Base-by-base conservation (phyloP, 2,888 invertebrate genomes). In the Ochropleura plecta region DNA sequence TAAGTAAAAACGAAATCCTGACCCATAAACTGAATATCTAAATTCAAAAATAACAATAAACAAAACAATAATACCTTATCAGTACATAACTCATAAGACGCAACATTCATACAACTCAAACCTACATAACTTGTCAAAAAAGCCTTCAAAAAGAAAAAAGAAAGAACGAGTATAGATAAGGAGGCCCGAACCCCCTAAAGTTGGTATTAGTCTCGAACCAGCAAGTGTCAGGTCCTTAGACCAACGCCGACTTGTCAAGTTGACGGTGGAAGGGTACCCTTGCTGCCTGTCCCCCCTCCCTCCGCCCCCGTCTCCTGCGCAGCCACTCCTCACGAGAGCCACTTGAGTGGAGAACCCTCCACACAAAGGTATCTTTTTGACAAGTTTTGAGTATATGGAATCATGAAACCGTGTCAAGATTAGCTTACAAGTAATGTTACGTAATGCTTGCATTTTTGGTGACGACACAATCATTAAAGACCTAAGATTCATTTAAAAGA, bases 141-240 rank as follows among this genome's bases (percentile, higher is more conserved):
- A 69, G 65, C 20, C n/a, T 30, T 51, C 3, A n/a, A 73, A 85
- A 78, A 73, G 73, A 79, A 64, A 79, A 74, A 57, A 62, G 49
- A 55, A 62, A 42, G 46, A 73, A 59, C 30, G 16, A 1, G 14
- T 68, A 69, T 73, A 94, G 95, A 95, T 95, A 95, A 95, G 89
- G 88, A 80, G 79, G 51, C 10, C 48, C 14, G 42, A 46, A 77
- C 72, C 76, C 82, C 82, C 89, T 95, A 95, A 96, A 96, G 95
- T 93, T 94, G 93, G 94, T 94, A 88, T 91, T 90, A 93, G 96
- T 96, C 96, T 96, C 96, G 96, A 96, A 96, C 94, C 95, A 81
- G 77, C 86, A 71, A 73, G 84, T 81, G 79, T 84, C 84, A 88
- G 93, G 91, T 88, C 91, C 88, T 90, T 79, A 89, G 90, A 93